Base-by-base conservation (phyloP, 2,113 vertebrate species). In the Garra rufa region DNA sequence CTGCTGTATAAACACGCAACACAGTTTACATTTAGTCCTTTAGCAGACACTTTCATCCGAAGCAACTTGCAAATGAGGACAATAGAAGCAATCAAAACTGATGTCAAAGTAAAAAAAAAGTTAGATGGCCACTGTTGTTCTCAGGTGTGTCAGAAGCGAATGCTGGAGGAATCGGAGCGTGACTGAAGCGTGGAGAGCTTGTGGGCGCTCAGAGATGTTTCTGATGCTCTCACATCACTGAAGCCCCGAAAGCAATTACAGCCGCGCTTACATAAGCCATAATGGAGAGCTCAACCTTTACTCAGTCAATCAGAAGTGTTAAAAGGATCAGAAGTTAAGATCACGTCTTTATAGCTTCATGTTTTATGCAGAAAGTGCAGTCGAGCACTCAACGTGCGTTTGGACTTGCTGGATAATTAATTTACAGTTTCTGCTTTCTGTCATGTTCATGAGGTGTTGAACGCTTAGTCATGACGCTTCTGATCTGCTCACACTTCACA, bases 251-350 rank as follows among this genome's bases (percentile, higher is more conserved):
- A 71, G 69, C n/a, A 26, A 26, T 73, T 26, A 46, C 65, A 69
- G 34, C 65, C n/a, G 19, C 4, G 6, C 41, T 46, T 24, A 46
- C 70, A 46, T 73, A 7, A 73, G 10, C 4, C 38, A 15, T 46
- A 73, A 73, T 73, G 13, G 41, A 73, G 70, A 44, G n/a, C 70
- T 8, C 6, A 0, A 26, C 41, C 70, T 73, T 24, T 73, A 46
- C 70, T 46, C n/a, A 15, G 11, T 46, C n/a, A 26, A 46, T 26
- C n/a, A 9, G 41, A 50, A 28, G 71, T 30, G 15, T 50, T 75
- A 75, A 75, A 75, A 75, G 71, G 43, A 75, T 50, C 71, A 46
- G 15, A 50, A 28, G 41, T 48, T 41, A 71, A 71, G 44, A 74
- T 74, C 24, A 26, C 8, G 0, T 48, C 44, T 75, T 30, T 73